Conservation (phyloP, 2,888 invertebrate genomes). For the Gymnoscelis rufifasciata region DNA sequence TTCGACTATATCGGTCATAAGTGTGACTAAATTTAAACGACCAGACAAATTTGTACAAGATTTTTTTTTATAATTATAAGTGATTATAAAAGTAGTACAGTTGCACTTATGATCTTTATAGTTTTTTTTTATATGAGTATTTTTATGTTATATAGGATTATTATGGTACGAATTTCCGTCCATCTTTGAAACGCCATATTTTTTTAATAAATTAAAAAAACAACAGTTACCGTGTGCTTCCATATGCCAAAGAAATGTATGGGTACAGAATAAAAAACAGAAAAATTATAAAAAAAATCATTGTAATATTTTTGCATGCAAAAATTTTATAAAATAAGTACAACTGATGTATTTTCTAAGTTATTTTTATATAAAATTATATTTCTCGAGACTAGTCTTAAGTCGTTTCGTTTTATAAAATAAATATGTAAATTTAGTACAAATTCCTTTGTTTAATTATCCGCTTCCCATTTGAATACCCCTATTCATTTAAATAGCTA, state of each 20-base stretch:
- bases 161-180: constrained; percentile 50
- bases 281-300: constrained; percentile 33
- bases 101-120: neutral
- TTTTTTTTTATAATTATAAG: neutral
- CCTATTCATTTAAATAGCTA: too few species aligned
- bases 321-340: constrained; percentile 38
- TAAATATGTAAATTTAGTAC: constrained; percentile 34
- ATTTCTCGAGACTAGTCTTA: constrained; percentile 63
- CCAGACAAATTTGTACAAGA: too few species aligned
- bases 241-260: constrained; percentile 68
- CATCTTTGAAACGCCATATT: constrained; percentile 48
- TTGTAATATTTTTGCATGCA: constrained; percentile 54
- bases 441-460: constrained; percentile 5
- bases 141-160: constrained; percentile 2
- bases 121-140: neutral
- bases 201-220: constrained; percentile 30
- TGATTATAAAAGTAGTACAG: neutral
- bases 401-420: constrained; percentile 65
- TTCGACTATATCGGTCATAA: too few species aligned
- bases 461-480: too few species aligned
- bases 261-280: constrained; percentile 52
- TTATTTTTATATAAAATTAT: constrained; percentile 48
- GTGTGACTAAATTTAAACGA: too few species aligned
- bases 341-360: constrained; percentile 34
- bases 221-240: constrained; percentile 44